phyloP scores from a whole-genome alignment of 2,888 invertebrate genomes.

The Ophion ellenae region DNA sequence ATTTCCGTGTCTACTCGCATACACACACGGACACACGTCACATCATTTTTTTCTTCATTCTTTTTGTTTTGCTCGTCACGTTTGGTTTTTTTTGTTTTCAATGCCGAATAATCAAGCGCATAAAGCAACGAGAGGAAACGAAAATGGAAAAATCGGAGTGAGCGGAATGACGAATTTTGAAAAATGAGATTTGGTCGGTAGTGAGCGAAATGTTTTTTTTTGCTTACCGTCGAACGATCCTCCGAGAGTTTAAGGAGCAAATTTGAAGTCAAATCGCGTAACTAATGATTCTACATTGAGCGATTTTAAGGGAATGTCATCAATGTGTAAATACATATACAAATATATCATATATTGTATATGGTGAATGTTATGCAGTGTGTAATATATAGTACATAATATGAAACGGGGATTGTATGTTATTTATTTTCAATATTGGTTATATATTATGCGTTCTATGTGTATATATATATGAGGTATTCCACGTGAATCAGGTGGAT shows the following conservation, averaged over 20 bases:
- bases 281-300: not conserved
- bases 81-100: conserved; percentile 36
- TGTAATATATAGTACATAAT: too few species aligned
- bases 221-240: conserved; percentile 23
- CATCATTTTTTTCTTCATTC: not conserved
- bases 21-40: conserved; percentile 63
- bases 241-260: conserved; percentile 13
- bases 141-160: not conserved
- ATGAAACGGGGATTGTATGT: too few species aligned
- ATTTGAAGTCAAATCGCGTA: not conserved
- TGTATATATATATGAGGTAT: too few species aligned
- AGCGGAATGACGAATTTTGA: not conserved
- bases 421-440: too few species aligned
- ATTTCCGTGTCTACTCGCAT: conserved; percentile 70
- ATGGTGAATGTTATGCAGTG: too few species aligned
- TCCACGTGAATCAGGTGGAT: too few species aligned
- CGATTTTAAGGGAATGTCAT: too few species aligned
- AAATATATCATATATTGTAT: too few species aligned
- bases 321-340: not conserved
- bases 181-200: conserved; percentile 1
- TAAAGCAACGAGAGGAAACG: conserved; percentile 53
- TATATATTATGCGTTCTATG: too few species aligned
- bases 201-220: conserved; percentile 8
- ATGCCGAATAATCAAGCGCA: conserved; percentile 62
- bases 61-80: conserved; percentile 27